A percentile compares a stretch with the other conserved stretches of the same genome.
These are phyloP conservation scores for Andrena chrysosceles DNA, from an alignment of 2,888 invertebrate species.

Conservation along the genomic window DNA sequence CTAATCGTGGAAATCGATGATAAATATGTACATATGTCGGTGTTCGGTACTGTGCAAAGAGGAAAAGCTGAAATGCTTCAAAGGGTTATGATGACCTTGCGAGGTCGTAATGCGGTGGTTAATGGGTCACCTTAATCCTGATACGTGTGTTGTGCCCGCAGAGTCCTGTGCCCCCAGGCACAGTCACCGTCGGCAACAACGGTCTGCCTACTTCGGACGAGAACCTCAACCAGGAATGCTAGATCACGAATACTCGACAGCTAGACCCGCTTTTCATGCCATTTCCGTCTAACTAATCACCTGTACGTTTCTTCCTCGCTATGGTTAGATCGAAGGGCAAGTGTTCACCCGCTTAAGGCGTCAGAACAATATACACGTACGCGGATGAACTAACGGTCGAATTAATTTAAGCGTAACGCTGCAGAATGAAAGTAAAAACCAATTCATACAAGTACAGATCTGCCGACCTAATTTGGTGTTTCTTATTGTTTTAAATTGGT, in stretches of 20 bases:
- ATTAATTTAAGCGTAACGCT: not conserved
- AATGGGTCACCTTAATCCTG: slow-evolving; percentile 61
- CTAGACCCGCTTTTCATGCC: slow-evolving; percentile 67
- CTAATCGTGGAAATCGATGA: not conserved
- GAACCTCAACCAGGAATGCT: slow-evolving; percentile 83
- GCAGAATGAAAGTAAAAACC: not conserved
- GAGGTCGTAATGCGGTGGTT: slow-evolving; percentile 26
- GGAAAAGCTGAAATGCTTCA: slow-evolving; percentile 30
- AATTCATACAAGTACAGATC: not conserved
- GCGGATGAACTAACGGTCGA: slow-evolving; percentile 6
- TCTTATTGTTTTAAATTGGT: not conserved
- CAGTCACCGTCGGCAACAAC: slow-evolving; percentile 80
- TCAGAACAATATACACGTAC: slow-evolving; percentile 17
- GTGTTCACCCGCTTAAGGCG: slow-evolving; percentile 2
- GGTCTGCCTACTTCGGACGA: slow-evolving; percentile 82
- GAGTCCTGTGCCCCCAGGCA: slow-evolving; percentile 82
- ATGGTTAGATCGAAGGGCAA: slow-evolving; percentile 16
- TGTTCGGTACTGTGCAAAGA: not conserved
- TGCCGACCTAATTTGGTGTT: not conserved
- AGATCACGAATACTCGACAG: slow-evolving; percentile 70
- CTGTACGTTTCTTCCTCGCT: slow-evolving; percentile 46
- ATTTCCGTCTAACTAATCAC: slow-evolving; percentile 67
- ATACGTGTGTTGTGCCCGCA: slow-evolving; percentile 75
- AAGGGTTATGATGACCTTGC: slow-evolving; percentile 47
- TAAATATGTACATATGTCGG: not conserved